Conservation (phyloP, 2,113 vertebrate species). For the Ictalurus furcatus region DNA sequence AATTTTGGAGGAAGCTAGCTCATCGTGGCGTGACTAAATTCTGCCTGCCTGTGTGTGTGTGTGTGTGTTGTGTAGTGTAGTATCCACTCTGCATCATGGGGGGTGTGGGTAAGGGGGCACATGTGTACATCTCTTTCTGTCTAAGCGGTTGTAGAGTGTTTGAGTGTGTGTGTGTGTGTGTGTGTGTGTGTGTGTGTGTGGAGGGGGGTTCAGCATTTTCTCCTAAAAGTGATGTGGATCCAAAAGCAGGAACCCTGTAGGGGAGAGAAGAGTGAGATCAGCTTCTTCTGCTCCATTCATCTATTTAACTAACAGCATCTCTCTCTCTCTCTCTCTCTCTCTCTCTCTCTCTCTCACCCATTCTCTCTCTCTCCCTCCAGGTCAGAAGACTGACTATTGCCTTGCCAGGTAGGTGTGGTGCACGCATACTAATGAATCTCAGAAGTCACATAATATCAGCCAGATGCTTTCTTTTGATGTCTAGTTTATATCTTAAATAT, state of each 20-base stretch:
- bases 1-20: not conserved
- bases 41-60: conserved; percentile 28
- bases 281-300: conserved; percentile 3
- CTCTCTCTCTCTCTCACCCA: conserved; percentile 39
- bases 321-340: conserved; percentile 54
- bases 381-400: conserved; percentile 92
- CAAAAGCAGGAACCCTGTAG: not conserved
- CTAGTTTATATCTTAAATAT: conserved; percentile 24
- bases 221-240: not conserved
- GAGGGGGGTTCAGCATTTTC: conserved; percentile 27
- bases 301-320: conserved; percentile 17
- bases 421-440: conserved; percentile 43
- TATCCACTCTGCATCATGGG: conserved; percentile 21
- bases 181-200: conserved; percentile 29
- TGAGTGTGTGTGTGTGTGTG: too few relatives aligned
- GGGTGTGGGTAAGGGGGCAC: not conserved
- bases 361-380: conserved; percentile 68
- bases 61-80: conserved; percentile 54
- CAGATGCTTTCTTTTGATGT: conserved; percentile 32
- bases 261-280: conserved; percentile 28
- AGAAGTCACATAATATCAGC: conserved; percentile 9
- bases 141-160: conserved; percentile 8
- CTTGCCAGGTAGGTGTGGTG: conserved; percentile 87
- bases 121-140: conserved; percentile 10
- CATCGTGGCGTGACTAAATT: conserved; percentile 7